These are phyloP conservation scores for Cosmorhoe ocellata DNA, from an alignment of 2,888 invertebrate species.

Conservation along the genomic window DNA sequence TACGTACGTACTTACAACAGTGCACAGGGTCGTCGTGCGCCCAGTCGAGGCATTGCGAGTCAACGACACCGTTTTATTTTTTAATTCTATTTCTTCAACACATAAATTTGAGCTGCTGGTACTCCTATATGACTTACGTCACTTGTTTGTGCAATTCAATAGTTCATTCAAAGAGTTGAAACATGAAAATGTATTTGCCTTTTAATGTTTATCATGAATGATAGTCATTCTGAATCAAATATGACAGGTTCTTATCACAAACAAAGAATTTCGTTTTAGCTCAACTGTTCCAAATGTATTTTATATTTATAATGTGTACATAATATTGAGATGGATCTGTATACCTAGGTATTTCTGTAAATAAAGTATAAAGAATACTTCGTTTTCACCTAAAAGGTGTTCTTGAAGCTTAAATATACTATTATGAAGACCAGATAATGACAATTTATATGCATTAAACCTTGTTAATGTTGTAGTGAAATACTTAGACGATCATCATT, in stretches of 20 bases:
- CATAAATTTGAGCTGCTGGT: constrained; percentile 9
- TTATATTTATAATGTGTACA: too few relatives aligned
- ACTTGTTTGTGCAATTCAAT: constrained; percentile 4
- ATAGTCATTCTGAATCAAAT: constrained; percentile 1
- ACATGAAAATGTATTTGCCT: too few relatives aligned
- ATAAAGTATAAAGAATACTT: too few relatives aligned
- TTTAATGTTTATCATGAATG: not conserved
- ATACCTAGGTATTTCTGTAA: too few relatives aligned
- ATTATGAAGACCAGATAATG: constrained; percentile 12
- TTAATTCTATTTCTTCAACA: constrained; percentile 29
- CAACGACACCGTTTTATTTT: constrained; percentile 33
- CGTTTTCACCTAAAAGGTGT: not conserved
- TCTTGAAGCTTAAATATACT: constrained; percentile 3
- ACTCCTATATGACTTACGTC: not conserved
- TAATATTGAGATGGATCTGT: too few relatives aligned
- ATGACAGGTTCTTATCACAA: too few relatives aligned
- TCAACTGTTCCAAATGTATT: too few relatives aligned
- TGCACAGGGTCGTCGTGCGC: constrained; percentile 28
- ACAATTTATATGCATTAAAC: too few relatives aligned
- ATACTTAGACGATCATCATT: not conserved
- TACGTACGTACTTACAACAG: too few relatives aligned
- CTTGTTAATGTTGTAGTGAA: too few relatives aligned
- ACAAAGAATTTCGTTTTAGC: too few relatives aligned
- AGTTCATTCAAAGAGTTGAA: not conserved
- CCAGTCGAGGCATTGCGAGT: constrained; percentile 26